Percentiles rank a stretch among this genome's conserved stretches.
phyloP scores from a whole-genome alignment of 2,113 vertebrate species.

The Typhlomys cinereus region DNA sequence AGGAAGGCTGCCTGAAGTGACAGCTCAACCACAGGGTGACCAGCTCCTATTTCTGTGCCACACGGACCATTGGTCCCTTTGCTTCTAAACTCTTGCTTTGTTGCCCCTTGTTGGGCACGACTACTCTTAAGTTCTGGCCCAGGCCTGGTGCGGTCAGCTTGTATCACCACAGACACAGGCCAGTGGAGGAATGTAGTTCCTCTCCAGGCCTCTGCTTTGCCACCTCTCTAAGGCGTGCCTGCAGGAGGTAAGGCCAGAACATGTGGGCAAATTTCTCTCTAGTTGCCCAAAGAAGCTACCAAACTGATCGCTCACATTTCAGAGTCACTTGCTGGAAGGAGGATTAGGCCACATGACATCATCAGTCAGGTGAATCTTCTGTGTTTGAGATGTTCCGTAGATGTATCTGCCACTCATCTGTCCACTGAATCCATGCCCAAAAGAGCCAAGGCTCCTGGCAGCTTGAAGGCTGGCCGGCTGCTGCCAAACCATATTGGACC shows the following conservation, averaged over 20 bases:
- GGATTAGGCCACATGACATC: background rate
- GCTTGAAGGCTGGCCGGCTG: background rate
- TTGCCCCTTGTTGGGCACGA: background rate
- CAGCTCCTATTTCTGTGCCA: background rate
- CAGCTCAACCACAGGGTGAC: background rate
- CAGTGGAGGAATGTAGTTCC: background rate
- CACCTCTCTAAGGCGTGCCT: background rate
- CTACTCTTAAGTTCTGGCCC: background rate
- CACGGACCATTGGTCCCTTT: background rate
- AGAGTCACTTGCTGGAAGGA: conserved; percentile 47
- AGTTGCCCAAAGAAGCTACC: conserved; percentile 46
- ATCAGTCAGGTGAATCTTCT: background rate
- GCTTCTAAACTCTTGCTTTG: background rate
- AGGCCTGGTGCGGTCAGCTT: background rate
- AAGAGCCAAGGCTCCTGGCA: conserved; percentile 48
- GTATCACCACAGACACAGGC: background rate
- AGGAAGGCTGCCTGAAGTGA: background rate
- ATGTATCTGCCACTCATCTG: conserved; percentile 26
- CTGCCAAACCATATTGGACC: background rate
- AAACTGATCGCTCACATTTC: background rate
- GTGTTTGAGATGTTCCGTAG: background rate
- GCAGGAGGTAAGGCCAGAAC: background rate
- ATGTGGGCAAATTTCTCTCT: background rate
- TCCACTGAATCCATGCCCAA: background rate
- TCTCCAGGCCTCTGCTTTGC: conserved; percentile 36